Conservation (phyloP, 2,113 vertebrate species). For the Capreolus pygargus region DNA sequence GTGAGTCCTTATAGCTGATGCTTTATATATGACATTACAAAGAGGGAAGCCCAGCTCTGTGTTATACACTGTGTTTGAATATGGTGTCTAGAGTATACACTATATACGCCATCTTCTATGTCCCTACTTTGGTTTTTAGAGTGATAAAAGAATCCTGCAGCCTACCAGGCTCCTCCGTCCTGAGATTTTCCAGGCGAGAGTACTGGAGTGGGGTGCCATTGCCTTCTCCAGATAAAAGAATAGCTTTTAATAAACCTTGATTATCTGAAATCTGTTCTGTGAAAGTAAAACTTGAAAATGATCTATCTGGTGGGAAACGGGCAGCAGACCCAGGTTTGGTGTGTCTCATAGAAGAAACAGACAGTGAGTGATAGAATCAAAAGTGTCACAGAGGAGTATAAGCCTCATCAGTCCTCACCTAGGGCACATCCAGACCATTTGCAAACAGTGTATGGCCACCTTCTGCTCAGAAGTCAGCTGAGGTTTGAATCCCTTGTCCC, state of each 20-base stretch:
- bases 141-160: neutral
- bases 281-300: neutral
- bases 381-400: neutral
- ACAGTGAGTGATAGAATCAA: neutral
- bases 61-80: neutral
- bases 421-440: neutral
- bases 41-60: neutral
- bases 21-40: neutral
- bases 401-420: neutral
- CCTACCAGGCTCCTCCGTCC: too few relatives aligned
- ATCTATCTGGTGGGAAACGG: neutral
- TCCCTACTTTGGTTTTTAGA: neutral
- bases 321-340: neutral
- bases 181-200: too few relatives aligned
- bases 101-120: neutral
- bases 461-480: neutral
- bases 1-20: neutral
- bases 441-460: neutral
- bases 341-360: neutral
- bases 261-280: neutral
- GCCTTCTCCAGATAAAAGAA: neutral
- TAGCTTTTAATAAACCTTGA: neutral
- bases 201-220: too few relatives aligned
- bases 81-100: neutral
- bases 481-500: neutral